These are phyloP conservation scores for Cherax quadricarinatus DNA, from an alignment of 1,140 invertebrate species.

Conservation along the genomic window DNA sequence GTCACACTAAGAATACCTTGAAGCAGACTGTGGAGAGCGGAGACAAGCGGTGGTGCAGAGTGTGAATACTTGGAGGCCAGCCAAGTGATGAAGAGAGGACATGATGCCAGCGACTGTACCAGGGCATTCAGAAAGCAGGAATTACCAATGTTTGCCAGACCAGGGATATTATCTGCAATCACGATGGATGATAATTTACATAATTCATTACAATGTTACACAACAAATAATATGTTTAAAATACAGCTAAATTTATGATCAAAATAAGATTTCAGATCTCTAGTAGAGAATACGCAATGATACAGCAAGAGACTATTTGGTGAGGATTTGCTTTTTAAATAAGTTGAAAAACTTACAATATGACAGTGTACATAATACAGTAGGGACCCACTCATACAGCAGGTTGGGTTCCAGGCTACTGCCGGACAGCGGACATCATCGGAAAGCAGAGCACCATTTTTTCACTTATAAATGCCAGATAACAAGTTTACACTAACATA, in stretches of 20 bases:
- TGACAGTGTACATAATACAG: too few species aligned
- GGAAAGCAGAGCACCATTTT: too few species aligned
- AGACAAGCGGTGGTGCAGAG: constrained; percentile 38
- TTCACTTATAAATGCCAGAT: too few species aligned
- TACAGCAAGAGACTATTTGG: not conserved
- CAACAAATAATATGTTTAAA: not conserved
- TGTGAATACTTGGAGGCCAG: constrained; percentile 76
- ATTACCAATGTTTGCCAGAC: constrained; percentile 89
- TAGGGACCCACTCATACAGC: too few species aligned
- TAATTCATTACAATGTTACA: not conserved
- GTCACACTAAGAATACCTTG: constrained; percentile 39
- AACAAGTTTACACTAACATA: too few species aligned
- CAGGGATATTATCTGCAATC: constrained; percentile 77
- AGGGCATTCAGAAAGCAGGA: constrained; percentile 93
- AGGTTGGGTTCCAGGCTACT: too few species aligned
- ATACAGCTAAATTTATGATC: not conserved
- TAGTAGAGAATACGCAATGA: not conserved
- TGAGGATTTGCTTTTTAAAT: not conserved
- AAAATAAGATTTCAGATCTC: not conserved
- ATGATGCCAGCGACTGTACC: constrained; percentile 89
- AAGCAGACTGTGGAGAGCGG: constrained; percentile 56
- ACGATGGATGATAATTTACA: not conserved
- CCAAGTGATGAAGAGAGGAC: constrained; percentile 87
- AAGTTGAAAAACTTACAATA: too few species aligned
- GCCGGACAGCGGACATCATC: too few species aligned